Percentiles rank a stretch among this genome's conserved stretches.
Evolutionary conservation across 2,888 invertebrate genomes (phyloP).

Genomic region (Rhopalosiphum nymphaeae): DNA sequence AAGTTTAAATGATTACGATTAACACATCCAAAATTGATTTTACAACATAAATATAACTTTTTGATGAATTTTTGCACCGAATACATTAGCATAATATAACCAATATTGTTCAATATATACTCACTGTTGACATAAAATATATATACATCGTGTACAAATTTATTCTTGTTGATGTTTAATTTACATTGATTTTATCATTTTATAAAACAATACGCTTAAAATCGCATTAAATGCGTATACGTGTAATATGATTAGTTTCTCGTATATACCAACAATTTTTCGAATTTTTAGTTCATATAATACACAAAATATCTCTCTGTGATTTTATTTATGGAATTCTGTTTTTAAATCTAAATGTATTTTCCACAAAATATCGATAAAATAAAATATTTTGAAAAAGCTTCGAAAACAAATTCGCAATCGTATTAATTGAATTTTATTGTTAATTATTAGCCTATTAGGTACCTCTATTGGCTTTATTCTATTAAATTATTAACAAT

Average conservation of each 20-base stretch:
- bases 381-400: background rate
- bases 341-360: background rate
- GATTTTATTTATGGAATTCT: background rate
- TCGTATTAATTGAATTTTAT: background rate
- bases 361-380: background rate
- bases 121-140: background rate
- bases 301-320: background rate
- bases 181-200: background rate
- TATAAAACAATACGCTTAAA: background rate
- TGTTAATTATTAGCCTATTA: background rate
- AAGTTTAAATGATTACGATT: background rate
- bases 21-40: background rate
- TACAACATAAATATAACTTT: background rate
- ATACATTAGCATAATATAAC: background rate
- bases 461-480: background rate
- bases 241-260: background rate
- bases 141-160: background rate
- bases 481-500: background rate
- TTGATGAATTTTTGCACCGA: background rate
- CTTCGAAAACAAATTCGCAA: background rate
- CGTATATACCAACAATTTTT: background rate
- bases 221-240: background rate
- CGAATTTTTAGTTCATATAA: background rate
- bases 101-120: background rate
- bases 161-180: background rate